Conservation (phyloP, 2,797 vertebrate species). For the Galagoides demidoff region DNA sequence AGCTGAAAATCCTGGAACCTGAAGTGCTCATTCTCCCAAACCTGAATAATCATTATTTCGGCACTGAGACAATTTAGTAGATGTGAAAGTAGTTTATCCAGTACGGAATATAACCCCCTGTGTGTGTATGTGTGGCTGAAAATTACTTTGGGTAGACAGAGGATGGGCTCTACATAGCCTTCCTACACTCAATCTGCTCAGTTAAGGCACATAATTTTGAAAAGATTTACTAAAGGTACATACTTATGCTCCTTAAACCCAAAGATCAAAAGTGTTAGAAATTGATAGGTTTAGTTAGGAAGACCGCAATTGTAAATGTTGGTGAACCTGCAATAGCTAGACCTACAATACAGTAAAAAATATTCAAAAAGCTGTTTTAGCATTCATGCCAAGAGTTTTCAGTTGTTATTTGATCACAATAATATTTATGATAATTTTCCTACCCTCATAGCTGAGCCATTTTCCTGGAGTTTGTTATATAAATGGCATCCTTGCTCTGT, state of each 20-base stretch:
- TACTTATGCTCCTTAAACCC: neutral
- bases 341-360: neutral
- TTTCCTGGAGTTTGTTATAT: neutral
- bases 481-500: neutral
- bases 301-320: neutral
- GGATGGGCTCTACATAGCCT: neutral
- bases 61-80: neutral
- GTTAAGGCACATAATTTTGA: neutral
- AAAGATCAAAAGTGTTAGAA: neutral
- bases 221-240: neutral
- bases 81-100: neutral
- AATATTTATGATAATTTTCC: neutral
- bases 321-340: neutral
- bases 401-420: neutral
- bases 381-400: neutral
- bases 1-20: neutral
- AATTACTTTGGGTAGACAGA: neutral
- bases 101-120: neutral
- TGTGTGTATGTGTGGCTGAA: neutral
- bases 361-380: conserved; percentile 17
- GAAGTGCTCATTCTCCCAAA: conserved; percentile 18
- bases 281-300: neutral
- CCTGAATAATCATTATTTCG: neutral
- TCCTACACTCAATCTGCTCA: neutral
- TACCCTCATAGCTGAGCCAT: neutral